Conservation (phyloP, 2,113 vertebrate genomes). For the Paedocypris sp. region DNA sequence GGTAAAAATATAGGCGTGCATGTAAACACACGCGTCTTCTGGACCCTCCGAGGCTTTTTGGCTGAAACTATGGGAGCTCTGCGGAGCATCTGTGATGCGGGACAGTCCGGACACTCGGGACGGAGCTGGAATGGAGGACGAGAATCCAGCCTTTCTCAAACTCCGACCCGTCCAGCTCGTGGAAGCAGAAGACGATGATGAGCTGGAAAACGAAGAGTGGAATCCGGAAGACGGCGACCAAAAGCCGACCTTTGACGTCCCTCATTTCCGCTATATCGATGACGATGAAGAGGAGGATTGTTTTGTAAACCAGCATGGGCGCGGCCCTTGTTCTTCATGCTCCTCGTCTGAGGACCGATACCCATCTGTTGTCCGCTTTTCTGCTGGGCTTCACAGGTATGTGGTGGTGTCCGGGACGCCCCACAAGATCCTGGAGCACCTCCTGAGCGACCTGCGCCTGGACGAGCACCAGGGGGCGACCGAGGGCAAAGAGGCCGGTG, state of each 20-base stretch:
- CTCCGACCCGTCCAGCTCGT: conserved; percentile 59
- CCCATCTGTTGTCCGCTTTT: conserved; percentile 57
- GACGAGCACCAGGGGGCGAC: conserved; percentile 75
- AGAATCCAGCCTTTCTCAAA: conserved; percentile 56
- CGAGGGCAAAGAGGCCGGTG: conserved; percentile 86
- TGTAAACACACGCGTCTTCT: background rate
- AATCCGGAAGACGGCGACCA: conserved; percentile 47
- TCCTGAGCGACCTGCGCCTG: conserved; percentile 84
- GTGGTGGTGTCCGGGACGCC: conserved; percentile 94
- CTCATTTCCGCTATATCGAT: conserved; percentile 88
- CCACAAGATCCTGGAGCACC: conserved; percentile 94
- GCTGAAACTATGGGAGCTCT: no score
- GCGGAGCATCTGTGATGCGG: no score
- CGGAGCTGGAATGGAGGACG: conserved; percentile 63
- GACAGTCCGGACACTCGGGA: no score
- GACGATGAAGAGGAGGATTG: conserved; percentile 61
- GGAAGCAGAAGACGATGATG: conserved; percentile 47
- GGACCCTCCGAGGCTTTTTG: background rate
- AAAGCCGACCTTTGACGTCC: conserved; percentile 76
- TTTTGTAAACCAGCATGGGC: conserved; percentile 15
- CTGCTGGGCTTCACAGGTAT: conserved; percentile 80
- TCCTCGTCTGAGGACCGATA: conserved; percentile 67
- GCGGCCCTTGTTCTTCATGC: conserved; percentile 59
- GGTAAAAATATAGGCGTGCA: background rate
- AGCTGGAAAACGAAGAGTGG: conserved; percentile 35